Evolutionary conservation across 2,797 vertebrate species (phyloP), one percentile per base, ranked within the genome.

Genomic region (Coendou prehensilis): DNA sequence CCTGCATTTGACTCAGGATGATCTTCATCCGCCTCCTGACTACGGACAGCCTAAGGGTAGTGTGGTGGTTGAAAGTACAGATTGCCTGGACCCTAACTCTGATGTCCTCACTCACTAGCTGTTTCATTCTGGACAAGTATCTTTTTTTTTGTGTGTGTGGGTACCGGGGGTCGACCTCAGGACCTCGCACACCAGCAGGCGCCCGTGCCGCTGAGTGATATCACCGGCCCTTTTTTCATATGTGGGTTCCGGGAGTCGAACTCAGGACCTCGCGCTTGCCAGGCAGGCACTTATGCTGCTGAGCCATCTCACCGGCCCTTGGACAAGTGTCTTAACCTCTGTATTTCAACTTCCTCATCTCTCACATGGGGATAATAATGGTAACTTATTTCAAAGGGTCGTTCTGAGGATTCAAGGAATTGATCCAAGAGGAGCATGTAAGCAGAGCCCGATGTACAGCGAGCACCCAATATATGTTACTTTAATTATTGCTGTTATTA

Each of bases 1-100:
- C 78, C 63, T 33, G 15, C 15, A 2, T 56, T 56, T 92, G 61
- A 59, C 28, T 71, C 67, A 20, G 61, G 56, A 54, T 20, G 47
- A 14, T 28, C 80, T 41, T 54, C 56, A 47, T 3, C 26, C n/a
- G 56, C 5, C 45, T 59, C 20, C 56, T 23, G 50, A 20, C 64
- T 78, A 5, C 1, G 15, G 15, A 15, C 0, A 41, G 28, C 0
- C 0, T 14, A 28, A 22, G 37, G 2, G 6, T 10, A 20, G n/a
- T 0, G 4, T 23, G 41, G 33, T 9, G 57, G 4, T 63, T 54
- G 30, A n/a, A 52, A 92, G 75, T 52, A 13, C 54, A 50, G 15
- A 37, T 5, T 9, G 10, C 37, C 79, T 22, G 2, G 30, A 26
- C 59, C 73, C 83, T 47, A 8, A 50, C 20, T 59, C 52, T 2